A percentile compares a stretch with the other conserved stretches of the same genome.
Evolutionary conservation across 2,797 vertebrate species (phyloP).

Genomic region (Bradypodion pumilum): DNA sequence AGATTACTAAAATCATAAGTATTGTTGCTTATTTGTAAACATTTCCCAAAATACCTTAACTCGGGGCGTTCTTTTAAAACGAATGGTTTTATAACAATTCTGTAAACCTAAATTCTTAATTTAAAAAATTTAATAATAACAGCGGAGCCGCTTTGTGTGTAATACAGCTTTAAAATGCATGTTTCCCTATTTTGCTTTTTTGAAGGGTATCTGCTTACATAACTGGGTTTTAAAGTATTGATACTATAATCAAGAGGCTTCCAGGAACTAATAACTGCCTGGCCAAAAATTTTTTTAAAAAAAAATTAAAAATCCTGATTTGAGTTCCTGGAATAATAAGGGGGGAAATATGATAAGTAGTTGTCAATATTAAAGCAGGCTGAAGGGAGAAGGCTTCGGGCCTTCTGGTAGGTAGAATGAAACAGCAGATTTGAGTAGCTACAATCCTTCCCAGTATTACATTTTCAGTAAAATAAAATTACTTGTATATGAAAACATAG

Average conservation of each 20-base stretch:
- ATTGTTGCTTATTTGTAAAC: conserved; percentile 25
- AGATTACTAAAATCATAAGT: conserved; percentile 50
- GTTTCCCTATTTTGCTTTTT: conserved; percentile 50
- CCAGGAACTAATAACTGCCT: conserved; percentile 60
- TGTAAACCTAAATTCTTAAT: conserved; percentile 50
- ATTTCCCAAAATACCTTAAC: conserved; percentile 52
- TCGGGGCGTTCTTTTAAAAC: not conserved
- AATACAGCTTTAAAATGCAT: conserved; percentile 62
- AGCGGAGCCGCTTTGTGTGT: conserved; percentile 42
- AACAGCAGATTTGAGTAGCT: conserved; percentile 90
- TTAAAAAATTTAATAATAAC: conserved; percentile 15
- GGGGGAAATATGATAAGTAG: conserved; percentile 85
- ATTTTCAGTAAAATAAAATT: conserved; percentile 89
- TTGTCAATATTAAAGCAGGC: conserved; percentile 94
- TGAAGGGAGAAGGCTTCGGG: conserved; percentile 88
- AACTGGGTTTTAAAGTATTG: conserved; percentile 39
- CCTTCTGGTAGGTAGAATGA: conserved; percentile 92
- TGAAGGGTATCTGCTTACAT: conserved; percentile 59
- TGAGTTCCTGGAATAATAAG: conserved; percentile 75
- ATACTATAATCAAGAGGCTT: conserved; percentile 63
- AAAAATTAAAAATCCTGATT: conserved; percentile 48
- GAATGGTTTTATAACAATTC: conserved; percentile 7
- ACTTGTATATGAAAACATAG: conserved; percentile 99
- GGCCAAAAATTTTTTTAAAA: conserved; percentile 62
- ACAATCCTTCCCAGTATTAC: conserved; percentile 87